These are phyloP conservation scores for Melitaea athalia DNA, from an alignment of 2,888 invertebrate genomes.

Conservation along the genomic window DNA sequence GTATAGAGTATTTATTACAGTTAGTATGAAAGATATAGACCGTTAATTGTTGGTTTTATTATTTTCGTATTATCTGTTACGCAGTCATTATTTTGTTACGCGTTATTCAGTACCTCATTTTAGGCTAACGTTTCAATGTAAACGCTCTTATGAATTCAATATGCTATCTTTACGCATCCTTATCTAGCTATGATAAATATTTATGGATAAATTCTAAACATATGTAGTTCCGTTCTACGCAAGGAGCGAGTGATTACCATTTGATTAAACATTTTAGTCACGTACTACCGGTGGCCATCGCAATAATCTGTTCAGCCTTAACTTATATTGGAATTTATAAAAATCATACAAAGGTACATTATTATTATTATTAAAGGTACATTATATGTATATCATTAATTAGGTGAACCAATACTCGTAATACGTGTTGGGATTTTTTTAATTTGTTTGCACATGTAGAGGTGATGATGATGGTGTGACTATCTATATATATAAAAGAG, in stretches of 20 bases:
- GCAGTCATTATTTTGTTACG: too few species aligned
- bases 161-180: not conserved
- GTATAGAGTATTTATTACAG: too few species aligned
- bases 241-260: constrained; percentile 16
- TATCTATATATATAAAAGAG: too few species aligned
- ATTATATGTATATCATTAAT: too few species aligned
- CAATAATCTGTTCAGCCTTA: constrained; percentile 18
- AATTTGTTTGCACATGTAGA: too few species aligned
- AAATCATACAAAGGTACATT: not conserved
- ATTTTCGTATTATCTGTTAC: too few species aligned
- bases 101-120: not conserved
- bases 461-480: too few species aligned
- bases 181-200: constrained; percentile 2
- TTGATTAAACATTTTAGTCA: constrained; percentile 47
- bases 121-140: not conserved
- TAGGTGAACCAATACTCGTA: not conserved
- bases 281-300: constrained; percentile 44
- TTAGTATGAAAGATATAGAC: too few species aligned
- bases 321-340: not conserved
- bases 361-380: too few species aligned
- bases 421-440: too few species aligned
- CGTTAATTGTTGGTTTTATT: too few species aligned
- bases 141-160: not conserved
- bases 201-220: constrained; percentile 13
- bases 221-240: constrained; percentile 14